Percentiles rank a stretch among this genome's conserved stretches.
Conservation (phyloP, 2,113 vertebrate genomes). For the Oreochromis tanganicae region DNA sequence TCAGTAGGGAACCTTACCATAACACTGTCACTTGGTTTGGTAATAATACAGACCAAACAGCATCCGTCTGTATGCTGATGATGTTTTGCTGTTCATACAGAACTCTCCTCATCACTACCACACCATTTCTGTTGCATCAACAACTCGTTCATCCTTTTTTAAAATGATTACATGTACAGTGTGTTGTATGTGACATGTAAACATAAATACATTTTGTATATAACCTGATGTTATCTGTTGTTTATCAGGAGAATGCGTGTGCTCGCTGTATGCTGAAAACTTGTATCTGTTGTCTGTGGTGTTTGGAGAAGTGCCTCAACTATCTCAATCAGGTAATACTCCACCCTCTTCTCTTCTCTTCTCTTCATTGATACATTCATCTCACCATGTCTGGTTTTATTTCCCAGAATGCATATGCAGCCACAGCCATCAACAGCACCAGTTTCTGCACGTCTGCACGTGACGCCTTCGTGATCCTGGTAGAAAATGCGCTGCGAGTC, state of each 20-base stretch:
- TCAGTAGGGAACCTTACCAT: not conserved
- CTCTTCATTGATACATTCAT: not conserved
- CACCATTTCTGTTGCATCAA: not conserved
- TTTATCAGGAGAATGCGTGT: constrained; percentile 86
- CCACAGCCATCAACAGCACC: constrained; percentile 98
- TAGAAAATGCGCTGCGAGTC: constrained; percentile 94
- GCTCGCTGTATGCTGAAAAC: constrained; percentile 92
- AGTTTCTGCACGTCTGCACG: constrained; percentile 97
- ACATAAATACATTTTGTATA: not conserved
- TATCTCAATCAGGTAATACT: constrained; percentile 91
- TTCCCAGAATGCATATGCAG: constrained; percentile 92
- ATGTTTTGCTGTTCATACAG: not conserved
- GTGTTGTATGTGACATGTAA: not conserved
- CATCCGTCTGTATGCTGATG: not conserved
- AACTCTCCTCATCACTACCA: not conserved
- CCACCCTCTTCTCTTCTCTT: not conserved
- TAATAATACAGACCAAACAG: not conserved
- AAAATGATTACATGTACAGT: not conserved
- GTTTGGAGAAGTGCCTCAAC: constrained; percentile 99
- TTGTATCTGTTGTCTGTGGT: constrained; percentile 99
- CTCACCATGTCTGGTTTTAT: not conserved
- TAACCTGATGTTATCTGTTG: not conserved
- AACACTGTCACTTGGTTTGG: not conserved
- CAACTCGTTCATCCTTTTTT: not conserved
- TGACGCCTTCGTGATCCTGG: constrained; percentile 93